These are phyloP conservation scores for Sebastes vulpes DNA, from an alignment of 2,797 vertebrate species.

Conservation along the genomic window DNA sequence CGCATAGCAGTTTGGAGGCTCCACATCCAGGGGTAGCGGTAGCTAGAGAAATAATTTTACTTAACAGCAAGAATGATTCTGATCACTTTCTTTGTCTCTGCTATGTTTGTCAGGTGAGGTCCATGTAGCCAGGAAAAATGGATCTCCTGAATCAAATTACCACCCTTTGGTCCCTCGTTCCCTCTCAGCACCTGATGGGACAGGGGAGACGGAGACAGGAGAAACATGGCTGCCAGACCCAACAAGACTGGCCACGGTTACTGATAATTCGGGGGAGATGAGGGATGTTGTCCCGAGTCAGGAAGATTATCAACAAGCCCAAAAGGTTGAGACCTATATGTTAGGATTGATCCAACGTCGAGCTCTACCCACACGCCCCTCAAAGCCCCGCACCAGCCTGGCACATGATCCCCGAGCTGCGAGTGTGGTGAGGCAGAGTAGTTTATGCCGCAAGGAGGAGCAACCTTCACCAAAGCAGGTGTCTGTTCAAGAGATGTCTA, in stretches of 20 bases:
- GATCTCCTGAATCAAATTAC: slow-evolving; percentile 39
- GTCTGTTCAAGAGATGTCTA: slow-evolving; percentile 39
- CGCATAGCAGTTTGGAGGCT: rapidly evolving
- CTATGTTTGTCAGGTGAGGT: slow-evolving; percentile 72
- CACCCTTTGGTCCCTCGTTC: slow-evolving; percentile 68
- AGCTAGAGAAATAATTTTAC: background rate
- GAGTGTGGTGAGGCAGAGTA: slow-evolving; percentile 81
- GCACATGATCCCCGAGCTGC: slow-evolving; percentile 71
- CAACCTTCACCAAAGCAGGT: slow-evolving; percentile 60
- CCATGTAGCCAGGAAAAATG: slow-evolving; percentile 28
- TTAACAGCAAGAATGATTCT: background rate
- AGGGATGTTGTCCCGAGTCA: slow-evolving; percentile 36
- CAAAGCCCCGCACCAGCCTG: slow-evolving; percentile 87
- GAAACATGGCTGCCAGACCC: slow-evolving; percentile 57
- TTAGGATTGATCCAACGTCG: slow-evolving; percentile 87
- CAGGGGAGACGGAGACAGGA: slow-evolving; percentile 27
- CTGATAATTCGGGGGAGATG: slow-evolving; percentile 14
- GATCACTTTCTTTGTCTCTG: background rate
- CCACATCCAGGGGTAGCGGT: too few relatives aligned
- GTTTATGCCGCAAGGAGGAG: slow-evolving; percentile 81
- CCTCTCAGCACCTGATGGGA: slow-evolving; percentile 72
- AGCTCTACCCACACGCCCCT: slow-evolving; percentile 75
- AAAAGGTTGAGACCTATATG: slow-evolving; percentile 88
- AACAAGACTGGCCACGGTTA: background rate
- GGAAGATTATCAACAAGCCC: slow-evolving; percentile 69